phyloP scores from a whole-genome alignment of 2,113 vertebrate genomes.

The Nanorana parkeri region DNA sequence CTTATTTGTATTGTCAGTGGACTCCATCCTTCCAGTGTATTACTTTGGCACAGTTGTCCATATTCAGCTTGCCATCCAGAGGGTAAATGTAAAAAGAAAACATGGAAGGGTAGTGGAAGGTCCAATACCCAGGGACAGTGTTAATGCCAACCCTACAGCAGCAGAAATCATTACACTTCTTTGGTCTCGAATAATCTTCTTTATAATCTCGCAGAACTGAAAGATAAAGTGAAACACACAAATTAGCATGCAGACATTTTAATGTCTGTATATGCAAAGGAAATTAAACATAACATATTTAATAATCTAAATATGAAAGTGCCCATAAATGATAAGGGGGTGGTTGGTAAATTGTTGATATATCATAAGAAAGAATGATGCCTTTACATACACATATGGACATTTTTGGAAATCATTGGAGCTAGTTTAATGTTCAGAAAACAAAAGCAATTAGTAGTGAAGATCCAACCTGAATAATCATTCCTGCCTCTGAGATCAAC shows the following conservation, averaged over 20 bases:
- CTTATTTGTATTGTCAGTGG: too few species aligned
- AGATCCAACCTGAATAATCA: too few species aligned
- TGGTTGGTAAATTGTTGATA: too few species aligned
- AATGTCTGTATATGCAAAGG: background rate
- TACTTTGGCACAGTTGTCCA: background rate
- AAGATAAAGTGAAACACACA: slow-evolving; percentile 56
- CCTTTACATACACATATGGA: too few species aligned
- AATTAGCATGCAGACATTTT: background rate
- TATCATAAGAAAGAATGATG: too few species aligned
- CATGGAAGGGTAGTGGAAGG: slow-evolving; percentile 84
- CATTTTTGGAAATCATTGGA: too few species aligned
- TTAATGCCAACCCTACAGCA: slow-evolving; percentile 80
- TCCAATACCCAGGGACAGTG: slow-evolving; percentile 80
- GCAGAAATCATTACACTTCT: slow-evolving; percentile 81
- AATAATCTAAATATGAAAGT: background rate
- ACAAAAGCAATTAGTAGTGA: too few species aligned
- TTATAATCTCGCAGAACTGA: slow-evolving; percentile 88
- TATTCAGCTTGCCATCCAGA: slow-evolving; percentile 92
- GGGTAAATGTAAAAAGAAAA: slow-evolving; percentile 82
- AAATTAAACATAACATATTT: background rate
- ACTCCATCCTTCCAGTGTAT: background rate
- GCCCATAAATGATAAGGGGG: too few species aligned
- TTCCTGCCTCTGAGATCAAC: too few species aligned
- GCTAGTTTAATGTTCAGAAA: too few species aligned
- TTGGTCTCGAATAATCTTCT: slow-evolving; percentile 89